Evolutionary conservation across 2,113 vertebrate species (phyloP).

Genomic region (Crocuta crocuta): DNA sequence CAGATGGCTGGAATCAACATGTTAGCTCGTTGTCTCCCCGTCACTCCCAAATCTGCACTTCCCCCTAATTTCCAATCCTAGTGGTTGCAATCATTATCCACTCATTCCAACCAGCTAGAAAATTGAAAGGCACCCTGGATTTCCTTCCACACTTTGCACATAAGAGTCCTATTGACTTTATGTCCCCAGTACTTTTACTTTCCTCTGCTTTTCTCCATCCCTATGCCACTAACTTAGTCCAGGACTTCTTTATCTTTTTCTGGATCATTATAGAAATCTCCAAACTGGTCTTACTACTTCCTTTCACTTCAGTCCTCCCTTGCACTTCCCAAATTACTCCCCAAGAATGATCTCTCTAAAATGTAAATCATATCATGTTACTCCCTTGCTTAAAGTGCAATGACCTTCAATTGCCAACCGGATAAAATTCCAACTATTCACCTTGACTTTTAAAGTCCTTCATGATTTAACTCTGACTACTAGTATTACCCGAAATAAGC

Average conservation of each 20-base stretch:
- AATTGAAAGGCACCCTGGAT: background rate
- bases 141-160: background rate
- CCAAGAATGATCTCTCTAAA: conserved; percentile 4
- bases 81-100: background rate
- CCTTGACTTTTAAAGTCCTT: conserved; percentile 34
- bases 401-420: conserved; percentile 37
- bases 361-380: conserved; percentile 40
- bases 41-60: background rate
- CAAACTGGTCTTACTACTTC: background rate
- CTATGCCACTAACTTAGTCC: background rate
- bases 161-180: background rate
- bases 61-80: background rate
- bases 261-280: background rate
- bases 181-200: background rate
- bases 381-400: conserved; percentile 53
- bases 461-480: conserved; percentile 51
- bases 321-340: background rate
- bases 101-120: background rate
- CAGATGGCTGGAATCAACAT: background rate
- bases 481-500: conserved; percentile 45
- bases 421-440: conserved; percentile 57
- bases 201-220: background rate
- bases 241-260: background rate
- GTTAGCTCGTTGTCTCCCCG: background rate
- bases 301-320: background rate